Base-by-base conservation (phyloP, 2,888 invertebrate genomes). In the Pseudococcus longispinus region DNA sequence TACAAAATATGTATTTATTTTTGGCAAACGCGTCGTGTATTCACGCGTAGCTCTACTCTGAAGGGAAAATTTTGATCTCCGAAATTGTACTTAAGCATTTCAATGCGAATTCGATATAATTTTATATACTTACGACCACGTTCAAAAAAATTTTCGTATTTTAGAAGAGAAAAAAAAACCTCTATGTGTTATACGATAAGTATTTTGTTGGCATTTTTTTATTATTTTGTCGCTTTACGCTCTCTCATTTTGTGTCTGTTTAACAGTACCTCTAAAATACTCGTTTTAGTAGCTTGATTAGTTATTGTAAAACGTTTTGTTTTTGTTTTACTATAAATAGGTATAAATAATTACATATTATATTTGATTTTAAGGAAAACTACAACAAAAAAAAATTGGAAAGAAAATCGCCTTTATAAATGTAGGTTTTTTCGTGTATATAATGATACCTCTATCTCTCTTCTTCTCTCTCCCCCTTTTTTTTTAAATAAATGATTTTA, bases 241-340 rank as follows among this genome's bases (percentile, higher is more conserved):
- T 70, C 70, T 70, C 70, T 65, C 29, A 32, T 70, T 70, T n/a
- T 70, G 26, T 70, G 29, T 70, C 70, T 70, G 70, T 70, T 70
- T 32, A 29, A 70, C 70, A 70, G 70, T 70, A 70, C 70, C 70
- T 70, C 29, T 29, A 18, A 70, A n/a, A 70, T 70, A 70, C 70
- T 70, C 70, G 70, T 70, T 70, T 29, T 70, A 70, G 70, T 70
- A 70, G 70, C 70, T 70, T 70, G 70, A 18, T 70, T n/a, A n/a
- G n/a, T n/a, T 70, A 70, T 70, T 70, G 29, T 70, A 70, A 60
- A 60, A 60, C 60, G 60, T 20, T 23, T 60, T 60, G 20, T 60
- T 20, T 46, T 60, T 60, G 60, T 60, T 60, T 60, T 23, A 60
- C 60, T 23, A 37, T 37, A 37, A 37, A 37, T 37, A 37, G 9